These are phyloP conservation scores for Sebastes glaucus DNA, from an alignment of 2,797 vertebrate species.

Conservation along the genomic window DNA sequence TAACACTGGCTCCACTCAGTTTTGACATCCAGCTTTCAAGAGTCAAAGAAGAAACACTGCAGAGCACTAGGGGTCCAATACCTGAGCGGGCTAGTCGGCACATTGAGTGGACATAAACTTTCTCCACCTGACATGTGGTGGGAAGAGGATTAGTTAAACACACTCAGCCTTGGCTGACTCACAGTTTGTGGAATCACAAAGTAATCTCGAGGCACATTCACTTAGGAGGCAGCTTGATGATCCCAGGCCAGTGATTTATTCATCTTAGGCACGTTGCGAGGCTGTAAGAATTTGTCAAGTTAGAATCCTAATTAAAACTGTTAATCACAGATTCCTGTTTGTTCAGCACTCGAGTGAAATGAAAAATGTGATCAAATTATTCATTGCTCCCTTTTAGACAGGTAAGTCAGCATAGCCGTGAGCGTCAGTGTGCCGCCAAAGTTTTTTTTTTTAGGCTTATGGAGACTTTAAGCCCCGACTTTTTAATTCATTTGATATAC, in stretches of 20 bases:
- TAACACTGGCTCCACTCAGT: slow-evolving; percentile 26
- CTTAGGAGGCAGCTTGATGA: slow-evolving; percentile 80
- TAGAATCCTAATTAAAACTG: slow-evolving; percentile 92
- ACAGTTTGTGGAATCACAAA: slow-evolving; percentile 74
- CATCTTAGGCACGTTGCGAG: slow-evolving; percentile 75
- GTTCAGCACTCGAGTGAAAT: slow-evolving; percentile 90
- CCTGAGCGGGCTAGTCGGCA: slow-evolving; percentile 57
- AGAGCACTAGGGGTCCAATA: slow-evolving; percentile 48
- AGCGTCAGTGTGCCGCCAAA: slow-evolving; percentile 73
- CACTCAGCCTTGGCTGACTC: slow-evolving; percentile 66
- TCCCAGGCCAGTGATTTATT: slow-evolving; percentile 83
- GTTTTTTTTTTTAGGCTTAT: slow-evolving; percentile 46
- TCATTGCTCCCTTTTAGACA: slow-evolving; percentile 89
- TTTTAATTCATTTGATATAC: slow-evolving; percentile 48
- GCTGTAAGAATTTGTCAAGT: slow-evolving; percentile 86
- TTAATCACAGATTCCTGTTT: slow-evolving; percentile 89
- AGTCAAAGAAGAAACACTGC: slow-evolving; percentile 41
- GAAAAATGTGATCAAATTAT: slow-evolving; percentile 94
- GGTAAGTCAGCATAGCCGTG: slow-evolving; percentile 80
- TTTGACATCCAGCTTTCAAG: slow-evolving; percentile 59
- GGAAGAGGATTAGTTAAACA: slow-evolving; percentile 62
- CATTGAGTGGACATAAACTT: slow-evolving; percentile 70
- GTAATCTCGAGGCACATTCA: slow-evolving; percentile 76
- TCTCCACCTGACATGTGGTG: slow-evolving; percentile 59
- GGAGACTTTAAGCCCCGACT: slow-evolving; percentile 57